Evolutionary conservation across 2,888 invertebrate genomes (phyloP), one percentile per base, ranked within the genome.

Genomic region (Petrophora chlorosata): DNA sequence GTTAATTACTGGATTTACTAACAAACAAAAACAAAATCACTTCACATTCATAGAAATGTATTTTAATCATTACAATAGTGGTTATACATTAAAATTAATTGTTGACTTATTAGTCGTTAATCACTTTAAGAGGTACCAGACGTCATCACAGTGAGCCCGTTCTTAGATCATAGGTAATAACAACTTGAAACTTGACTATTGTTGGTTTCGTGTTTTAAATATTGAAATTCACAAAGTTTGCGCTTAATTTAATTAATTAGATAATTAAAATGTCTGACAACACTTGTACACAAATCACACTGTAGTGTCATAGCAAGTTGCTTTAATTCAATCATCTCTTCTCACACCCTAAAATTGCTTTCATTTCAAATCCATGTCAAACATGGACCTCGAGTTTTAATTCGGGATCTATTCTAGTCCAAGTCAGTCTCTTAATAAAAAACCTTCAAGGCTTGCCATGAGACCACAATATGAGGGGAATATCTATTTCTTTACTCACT

Each of bases 1-100:
- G n/a, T n/a, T n/a, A n/a, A n/a, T n/a, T n/a, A n/a, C n/a, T n/a
- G n/a, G n/a, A n/a, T n/a, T n/a, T n/a, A n/a, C n/a, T n/a, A n/a
- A 40, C 4, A 36, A 56, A 44, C 51, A 59, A 68, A 60, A 58
- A 53, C 5, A 42, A 48, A 44, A 32, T 42, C 33, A 40, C 26
- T 41, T 41, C 67, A 73, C 71, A 78, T 80, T 78, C 65, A 77
- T 82, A 83, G 69, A 85, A 85, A 84, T 82, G 76, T 79, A 76
- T 80, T 80, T 81, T 61, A 70, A 61, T 77, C 64, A 64, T 61
- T 67, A 65, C 68, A 75, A 79, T 78, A 76, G 74, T 72, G 80
- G 76, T 69, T 85, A 84, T 78, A 82, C 70, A 73, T 76, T 74
- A 68, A 70, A 72, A 4, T 72, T 62, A 65, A 63, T 61, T 52